Evolutionary conservation across 2,888 invertebrate species (phyloP), one percentile per base, ranked within the genome.

Genomic region (Dioctria rufipes): DNA sequence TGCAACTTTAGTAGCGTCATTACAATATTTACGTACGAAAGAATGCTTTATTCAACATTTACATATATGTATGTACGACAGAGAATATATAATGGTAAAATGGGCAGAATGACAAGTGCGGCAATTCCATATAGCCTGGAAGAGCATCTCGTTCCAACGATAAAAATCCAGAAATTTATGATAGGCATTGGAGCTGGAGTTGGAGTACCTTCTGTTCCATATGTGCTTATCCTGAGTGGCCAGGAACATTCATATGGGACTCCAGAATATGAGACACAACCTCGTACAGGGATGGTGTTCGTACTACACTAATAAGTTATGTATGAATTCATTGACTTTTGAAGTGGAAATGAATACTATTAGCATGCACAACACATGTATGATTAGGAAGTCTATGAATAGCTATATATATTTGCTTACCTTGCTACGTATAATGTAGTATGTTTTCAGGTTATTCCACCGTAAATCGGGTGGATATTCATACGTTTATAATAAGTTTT

Each of bases 321-420:
- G 65, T 65, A 65, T 65, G 65, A 65, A 65, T 65, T 65, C 65
- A 65, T 65, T 65, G 65, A 65, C 65, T 65, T 65, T 65, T 65
- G 65, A 42, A 65, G 65, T 65, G 65, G 65, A 65, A 40, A 65
- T 65, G 65, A 65, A 65, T 65, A 65, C 65, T 65, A 65, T 65
- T 65, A 65, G 65, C 40, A 65, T 65, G 65, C 65, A 65, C 65
- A 11, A 5, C 65, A 65, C 65, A 65, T 6, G 65, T 65, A 40
- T 42, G 65, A 65, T 65, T 65, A 65, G 65, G 65, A 65, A 65
- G 42, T 65, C 65, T 39, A 9, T 42, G 65, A 65, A 39, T 25
- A 25, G 25, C 25, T 25, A 25, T 25, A 25, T 25, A 25, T 65
- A 65, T 65, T 65, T 65, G 65, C 37, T 65, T 65, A 25, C 40